Base-by-base conservation (phyloP, 1,140 invertebrate genomes). In the Holotrichia oblita region DNA sequence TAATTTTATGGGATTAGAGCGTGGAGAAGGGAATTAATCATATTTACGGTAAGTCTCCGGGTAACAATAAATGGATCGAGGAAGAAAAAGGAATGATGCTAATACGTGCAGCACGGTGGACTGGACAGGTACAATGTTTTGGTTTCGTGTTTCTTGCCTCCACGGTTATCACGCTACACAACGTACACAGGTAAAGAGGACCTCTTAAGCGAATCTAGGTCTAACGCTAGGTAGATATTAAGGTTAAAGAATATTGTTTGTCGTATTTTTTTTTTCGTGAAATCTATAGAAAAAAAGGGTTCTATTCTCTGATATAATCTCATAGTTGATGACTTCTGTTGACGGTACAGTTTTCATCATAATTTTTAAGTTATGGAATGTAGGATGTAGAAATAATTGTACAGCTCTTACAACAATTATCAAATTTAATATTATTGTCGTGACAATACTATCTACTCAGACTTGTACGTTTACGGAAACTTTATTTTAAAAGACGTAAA, bases 251-350 rank as follows among this genome's bases (percentile, higher is more conserved):
- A n/a, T n/a, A n/a, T 48, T 48, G 12, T 48, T 48, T 48, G 44
- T 48, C n/a, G 44, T 48, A n/a, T n/a, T 48, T 48, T 41, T 48
- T n/a, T n/a, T n/a, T n/a, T 48, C n/a, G 44, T 14, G 44, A 48
- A 48, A 9, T n/a, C 44, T n/a, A n/a, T 48, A n/a, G 44, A 48
- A 48, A 48, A 48, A 48, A 48, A 48, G 44, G 44, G 44, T 48
- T 48, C 44, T n/a, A 48, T n/a, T 48, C 44, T 48, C 44, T 48
- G 44, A 48, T 48, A 48, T 48, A 48, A 48, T 48, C 44, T 48
- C n/a, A 48, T 48, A 48, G 44, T 48, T 48, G 44, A 48, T 48
- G 44, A 48, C 44, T 48, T 48, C 44, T 48, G 44, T 48, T 48
- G 44, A 48, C 12, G 44, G 44, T 48, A 48, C 44, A 48, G 44